A percentile compares a stretch with the other conserved stretches of the same genome.
Evolutionary conservation across 1,140 invertebrate species (phyloP).

Genomic region (Drosophila willistoni): DNA sequence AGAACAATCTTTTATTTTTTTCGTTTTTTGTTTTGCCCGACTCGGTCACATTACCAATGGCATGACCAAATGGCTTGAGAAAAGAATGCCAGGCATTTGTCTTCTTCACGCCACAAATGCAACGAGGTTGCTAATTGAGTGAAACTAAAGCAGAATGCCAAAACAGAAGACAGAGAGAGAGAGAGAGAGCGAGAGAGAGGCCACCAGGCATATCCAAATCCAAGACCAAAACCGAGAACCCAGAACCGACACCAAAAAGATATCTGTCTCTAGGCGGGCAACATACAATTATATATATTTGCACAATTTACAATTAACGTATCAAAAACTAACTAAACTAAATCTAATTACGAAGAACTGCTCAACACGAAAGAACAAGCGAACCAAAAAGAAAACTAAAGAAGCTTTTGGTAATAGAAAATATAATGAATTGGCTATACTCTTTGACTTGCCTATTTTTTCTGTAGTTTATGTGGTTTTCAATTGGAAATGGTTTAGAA

Average conservation of each 20-base stretch:
- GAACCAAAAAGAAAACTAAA: slow-evolving; percentile 13
- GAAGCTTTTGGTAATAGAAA: neutral
- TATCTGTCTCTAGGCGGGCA: slow-evolving; percentile 40
- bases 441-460: neutral
- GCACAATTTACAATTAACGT: slow-evolving; percentile 78
- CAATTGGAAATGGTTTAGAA: too few relatives aligned
- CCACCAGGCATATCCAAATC: slow-evolving; percentile 63
- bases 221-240: slow-evolving; percentile 3
- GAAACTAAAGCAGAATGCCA: slow-evolving; percentile 69
- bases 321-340: slow-evolving; percentile 79
- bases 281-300: slow-evolving; percentile 71
- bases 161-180: slow-evolving; percentile 15
- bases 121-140: slow-evolving; percentile 64
- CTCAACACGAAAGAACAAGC: slow-evolving; percentile 1
- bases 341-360: slow-evolving; percentile 66
- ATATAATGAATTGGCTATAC: slow-evolving; percentile 21
- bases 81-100: slow-evolving; percentile 76
- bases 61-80: slow-evolving; percentile 78
- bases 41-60: slow-evolving; percentile 68
- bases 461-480: neutral
- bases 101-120: slow-evolving; percentile 73
- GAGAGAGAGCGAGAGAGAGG: slow-evolving; percentile 32
- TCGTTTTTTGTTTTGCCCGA: slow-evolving; percentile 4
- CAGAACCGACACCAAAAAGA: slow-evolving; percentile 7
- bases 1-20: slow-evolving; percentile 40